Conservation (phyloP, 2,888 invertebrate species). For the Torymus auratus region DNA sequence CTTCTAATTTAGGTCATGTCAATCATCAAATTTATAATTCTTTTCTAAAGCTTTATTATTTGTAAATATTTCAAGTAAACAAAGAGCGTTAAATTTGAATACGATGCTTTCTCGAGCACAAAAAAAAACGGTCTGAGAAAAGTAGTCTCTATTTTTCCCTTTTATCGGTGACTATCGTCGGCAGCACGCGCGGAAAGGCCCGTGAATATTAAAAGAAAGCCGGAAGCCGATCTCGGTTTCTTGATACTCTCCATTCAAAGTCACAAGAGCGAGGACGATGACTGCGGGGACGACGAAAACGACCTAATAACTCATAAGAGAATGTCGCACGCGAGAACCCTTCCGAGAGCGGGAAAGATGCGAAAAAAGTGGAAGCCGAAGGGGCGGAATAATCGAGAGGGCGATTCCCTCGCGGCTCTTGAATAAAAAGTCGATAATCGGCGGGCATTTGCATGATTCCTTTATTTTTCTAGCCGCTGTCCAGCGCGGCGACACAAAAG, state of each 20-base stretch:
- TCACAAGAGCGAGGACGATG: not conserved
- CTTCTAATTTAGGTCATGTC: too few relatives aligned
- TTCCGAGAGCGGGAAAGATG: conserved; percentile 6
- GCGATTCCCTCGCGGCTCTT: conserved; percentile 48
- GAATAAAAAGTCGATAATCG: conserved; percentile 60
- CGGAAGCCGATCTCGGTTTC: not conserved
- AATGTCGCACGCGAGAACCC: conserved; percentile 25
- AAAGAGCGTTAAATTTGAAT: too few relatives aligned
- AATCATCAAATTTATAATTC: too few relatives aligned
- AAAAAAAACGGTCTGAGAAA: conserved; percentile 1
- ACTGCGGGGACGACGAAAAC: conserved; percentile 31
- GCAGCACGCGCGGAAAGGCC: not conserved
- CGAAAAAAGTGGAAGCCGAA: conserved; percentile 28
- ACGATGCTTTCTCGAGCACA: too few relatives aligned
- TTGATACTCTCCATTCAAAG: conserved; percentile 37
- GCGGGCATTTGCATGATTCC: conserved; percentile 56
- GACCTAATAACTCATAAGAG: conserved; percentile 58
- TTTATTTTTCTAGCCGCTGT: conserved; percentile 55
- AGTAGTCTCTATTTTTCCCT: conserved; percentile 46
- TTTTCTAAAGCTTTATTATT: too few relatives aligned
- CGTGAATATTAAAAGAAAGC: conserved; percentile 17
- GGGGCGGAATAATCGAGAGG: conserved; percentile 58
- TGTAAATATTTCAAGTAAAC: too few relatives aligned
- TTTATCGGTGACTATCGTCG: conserved; percentile 37
- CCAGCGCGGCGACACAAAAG: conserved; percentile 44